phyloP scores from a whole-genome alignment of 2,797 vertebrate genomes.

The Channa striata region DNA sequence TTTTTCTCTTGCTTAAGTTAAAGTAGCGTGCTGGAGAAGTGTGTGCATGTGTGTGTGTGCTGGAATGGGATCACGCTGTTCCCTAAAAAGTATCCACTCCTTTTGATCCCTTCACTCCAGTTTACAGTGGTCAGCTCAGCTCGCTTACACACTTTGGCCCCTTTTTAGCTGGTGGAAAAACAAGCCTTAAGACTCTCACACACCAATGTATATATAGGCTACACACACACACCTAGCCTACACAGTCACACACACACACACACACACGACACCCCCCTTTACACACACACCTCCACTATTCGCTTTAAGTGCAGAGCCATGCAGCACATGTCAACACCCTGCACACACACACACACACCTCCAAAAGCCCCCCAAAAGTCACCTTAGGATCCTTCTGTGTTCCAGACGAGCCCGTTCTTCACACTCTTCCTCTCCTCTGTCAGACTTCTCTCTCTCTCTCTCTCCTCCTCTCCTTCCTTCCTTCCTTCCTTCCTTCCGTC shows the following conservation, averaged over 20 bases:
- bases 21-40: conserved; percentile 46
- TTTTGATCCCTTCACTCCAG: conserved; percentile 84
- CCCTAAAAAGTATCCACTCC: conserved; percentile 77
- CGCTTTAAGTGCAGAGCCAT: conserved; percentile 67
- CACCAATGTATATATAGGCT: conserved; percentile 22
- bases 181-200: conserved; percentile 34
- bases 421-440: conserved; percentile 70
- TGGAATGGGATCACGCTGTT: conserved; percentile 61
- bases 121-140: conserved; percentile 72
- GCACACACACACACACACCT: conserved; percentile 39
- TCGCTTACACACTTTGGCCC: conserved; percentile 64
- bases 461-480: conserved; percentile 52
- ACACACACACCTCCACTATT: conserved; percentile 51
- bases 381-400: conserved; percentile 87
- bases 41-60: conserved; percentile 40
- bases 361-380: conserved; percentile 77
- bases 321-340: conserved; percentile 75
- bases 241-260: conserved; percentile 7
- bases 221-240: conserved; percentile 14
- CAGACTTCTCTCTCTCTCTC: conserved; percentile 65
- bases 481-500: conserved; percentile 40
- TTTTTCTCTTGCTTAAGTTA: conserved; percentile 46
- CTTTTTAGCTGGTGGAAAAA: conserved; percentile 54
- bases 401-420: conserved; percentile 81
- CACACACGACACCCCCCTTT: background rate